Evolutionary conservation across 2,888 invertebrate species (phyloP).

Genomic region (Smittia aterrima): DNA sequence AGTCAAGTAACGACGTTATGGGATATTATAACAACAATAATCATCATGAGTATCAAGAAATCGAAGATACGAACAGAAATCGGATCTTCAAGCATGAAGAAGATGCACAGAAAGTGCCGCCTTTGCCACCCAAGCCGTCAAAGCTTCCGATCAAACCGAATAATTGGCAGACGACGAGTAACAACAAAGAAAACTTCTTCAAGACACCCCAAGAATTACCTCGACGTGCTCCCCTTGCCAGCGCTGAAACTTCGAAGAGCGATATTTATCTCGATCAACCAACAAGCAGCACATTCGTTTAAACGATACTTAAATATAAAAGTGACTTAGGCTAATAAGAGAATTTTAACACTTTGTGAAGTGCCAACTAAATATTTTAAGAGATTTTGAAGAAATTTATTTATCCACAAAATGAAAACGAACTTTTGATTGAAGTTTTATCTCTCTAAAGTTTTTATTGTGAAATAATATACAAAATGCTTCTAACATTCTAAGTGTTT

Average conservation of each 20-base stretch:
- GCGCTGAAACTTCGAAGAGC: constrained; percentile 45
- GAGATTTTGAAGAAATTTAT: neutral
- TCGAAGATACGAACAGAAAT: constrained; percentile 47
- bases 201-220: constrained; percentile 47
- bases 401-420: neutral
- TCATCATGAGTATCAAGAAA: neutral
- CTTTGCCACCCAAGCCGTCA: constrained; percentile 73
- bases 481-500: neutral
- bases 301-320: constrained; percentile 43
- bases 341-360: neutral
- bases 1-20: neutral
- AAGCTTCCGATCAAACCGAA: constrained; percentile 64
- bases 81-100: constrained; percentile 10
- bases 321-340: neutral
- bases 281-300: constrained; percentile 63
- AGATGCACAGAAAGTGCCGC: constrained; percentile 55
- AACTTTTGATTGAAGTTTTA: neutral
- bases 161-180: constrained; percentile 55
- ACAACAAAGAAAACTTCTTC: constrained; percentile 22
- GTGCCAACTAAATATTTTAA: neutral
- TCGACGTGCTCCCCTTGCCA: constrained; percentile 45
- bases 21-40: constrained; percentile 18
- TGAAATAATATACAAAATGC: neutral
- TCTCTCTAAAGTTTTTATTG: constrained; percentile 4
- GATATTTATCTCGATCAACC: constrained; percentile 62